These are phyloP conservation scores for Elysia chlorotica DNA, from an alignment of 1,140 invertebrate genomes.

Conservation along the genomic window DNA sequence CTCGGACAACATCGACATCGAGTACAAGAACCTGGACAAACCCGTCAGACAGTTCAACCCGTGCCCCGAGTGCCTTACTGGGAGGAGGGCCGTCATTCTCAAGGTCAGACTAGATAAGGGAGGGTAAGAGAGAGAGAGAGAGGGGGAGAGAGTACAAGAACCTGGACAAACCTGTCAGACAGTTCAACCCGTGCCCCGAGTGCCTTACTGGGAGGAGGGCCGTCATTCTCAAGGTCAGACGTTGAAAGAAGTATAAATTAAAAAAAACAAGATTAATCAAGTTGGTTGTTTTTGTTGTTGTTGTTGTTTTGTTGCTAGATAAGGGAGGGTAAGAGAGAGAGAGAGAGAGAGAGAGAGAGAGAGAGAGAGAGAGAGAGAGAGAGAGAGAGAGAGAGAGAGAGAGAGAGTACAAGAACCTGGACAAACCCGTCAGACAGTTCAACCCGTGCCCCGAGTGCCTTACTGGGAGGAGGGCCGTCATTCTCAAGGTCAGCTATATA, in stretches of 20 bases:
- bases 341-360: no score
- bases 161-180: conserved; percentile 34
- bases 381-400: no score
- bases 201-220: conserved; percentile 30
- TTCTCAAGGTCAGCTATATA: conserved; percentile 29
- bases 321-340: no score
- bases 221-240: conserved; percentile 26
- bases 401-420: conserved; percentile 55
- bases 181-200: conserved; percentile 17
- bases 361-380: no score
- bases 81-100: conserved; percentile 27
- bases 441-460: conserved; percentile 26
- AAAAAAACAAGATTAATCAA: no score
- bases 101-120: conserved; percentile 26
- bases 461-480: conserved; percentile 24
- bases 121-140: no score
- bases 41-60: conserved; percentile 17
- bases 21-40: conserved; percentile 51
- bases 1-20: conserved; percentile 56
- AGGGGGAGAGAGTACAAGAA: conserved; percentile 57
- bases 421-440: conserved; percentile 26
- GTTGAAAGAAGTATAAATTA: no score
- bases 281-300: no score
- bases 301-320: no score
- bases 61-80: conserved; percentile 25